Conservation (phyloP, 53 echinoderm and acorn worm genomes). For the Holothuria leucospilota region DNA sequence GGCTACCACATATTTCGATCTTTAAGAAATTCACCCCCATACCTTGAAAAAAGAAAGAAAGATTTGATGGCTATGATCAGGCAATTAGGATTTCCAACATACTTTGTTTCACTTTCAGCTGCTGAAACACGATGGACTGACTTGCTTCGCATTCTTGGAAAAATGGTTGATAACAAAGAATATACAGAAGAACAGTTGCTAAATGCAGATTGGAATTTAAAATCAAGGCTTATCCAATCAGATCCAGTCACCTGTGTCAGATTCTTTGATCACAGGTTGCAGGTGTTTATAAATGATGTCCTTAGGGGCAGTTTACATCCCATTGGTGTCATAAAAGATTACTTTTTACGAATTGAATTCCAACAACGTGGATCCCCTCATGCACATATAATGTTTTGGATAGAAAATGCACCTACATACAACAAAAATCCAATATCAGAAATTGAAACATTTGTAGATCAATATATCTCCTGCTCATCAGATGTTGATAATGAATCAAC, state of each 20-base stretch:
- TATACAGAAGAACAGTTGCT: slow-evolving; percentile 22
- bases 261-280: slow-evolving; percentile 41
- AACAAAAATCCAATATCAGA: not conserved
- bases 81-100: slow-evolving; percentile 56
- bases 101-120: slow-evolving; percentile 44
- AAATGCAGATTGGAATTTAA: not conserved
- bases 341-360: slow-evolving; percentile 25
- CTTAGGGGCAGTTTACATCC: not conserved
- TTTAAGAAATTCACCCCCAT: slow-evolving; percentile 42
- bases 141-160: slow-evolving; percentile 30
- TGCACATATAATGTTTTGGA: slow-evolving; percentile 24
- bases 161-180: slow-evolving; percentile 20
- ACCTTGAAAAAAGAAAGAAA: slow-evolving; percentile 52
- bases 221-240: slow-evolving; percentile 9
- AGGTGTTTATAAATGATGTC: slow-evolving; percentile 11
- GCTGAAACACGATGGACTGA: slow-evolving; percentile 43
- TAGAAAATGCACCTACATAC: slow-evolving; percentile 12
- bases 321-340: slow-evolving; percentile 17
- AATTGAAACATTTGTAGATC: slow-evolving; percentile 19
- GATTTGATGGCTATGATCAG: slow-evolving; percentile 59
- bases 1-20: slow-evolving; percentile 38
- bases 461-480: slow-evolving; percentile 7
- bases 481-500: slow-evolving; percentile 6
- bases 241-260: slow-evolving; percentile 54
- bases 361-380: slow-evolving; percentile 53